Conservation (phyloP, 2,888 invertebrate genomes). For the Schizaphis graminum region DNA sequence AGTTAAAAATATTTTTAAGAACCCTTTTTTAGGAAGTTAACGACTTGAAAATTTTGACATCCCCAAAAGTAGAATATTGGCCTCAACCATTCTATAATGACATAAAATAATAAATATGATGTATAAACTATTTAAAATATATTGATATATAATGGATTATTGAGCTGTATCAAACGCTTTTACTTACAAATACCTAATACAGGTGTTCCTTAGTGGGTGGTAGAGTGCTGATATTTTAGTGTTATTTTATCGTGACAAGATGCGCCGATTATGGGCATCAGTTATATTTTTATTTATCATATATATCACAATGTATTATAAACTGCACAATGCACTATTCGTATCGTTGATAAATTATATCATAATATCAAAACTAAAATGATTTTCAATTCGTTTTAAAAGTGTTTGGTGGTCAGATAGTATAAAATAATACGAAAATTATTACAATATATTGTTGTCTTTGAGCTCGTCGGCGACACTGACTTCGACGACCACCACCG, state of each 20-base stretch:
- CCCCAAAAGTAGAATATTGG: neutral
- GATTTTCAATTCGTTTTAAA: neutral
- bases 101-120: no score
- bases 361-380: neutral
- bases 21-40: neutral
- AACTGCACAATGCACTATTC: neutral
- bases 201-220: no score
- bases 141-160: neutral
- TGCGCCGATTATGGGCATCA: neutral
- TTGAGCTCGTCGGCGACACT: neutral
- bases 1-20: no score
- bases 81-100: neutral
- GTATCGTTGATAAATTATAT: no score
- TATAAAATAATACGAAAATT: neutral
- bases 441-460: neutral
- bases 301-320: neutral
- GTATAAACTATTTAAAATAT: neutral
- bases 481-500: neutral
- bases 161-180: neutral
- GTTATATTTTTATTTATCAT: neutral
- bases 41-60: neutral
- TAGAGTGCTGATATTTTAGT: neutral
- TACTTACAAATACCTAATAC: neutral
- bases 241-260: neutral
- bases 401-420: neutral